Conservation (phyloP, 2,113 vertebrate species). For the Todiramphus chloris region DNA sequence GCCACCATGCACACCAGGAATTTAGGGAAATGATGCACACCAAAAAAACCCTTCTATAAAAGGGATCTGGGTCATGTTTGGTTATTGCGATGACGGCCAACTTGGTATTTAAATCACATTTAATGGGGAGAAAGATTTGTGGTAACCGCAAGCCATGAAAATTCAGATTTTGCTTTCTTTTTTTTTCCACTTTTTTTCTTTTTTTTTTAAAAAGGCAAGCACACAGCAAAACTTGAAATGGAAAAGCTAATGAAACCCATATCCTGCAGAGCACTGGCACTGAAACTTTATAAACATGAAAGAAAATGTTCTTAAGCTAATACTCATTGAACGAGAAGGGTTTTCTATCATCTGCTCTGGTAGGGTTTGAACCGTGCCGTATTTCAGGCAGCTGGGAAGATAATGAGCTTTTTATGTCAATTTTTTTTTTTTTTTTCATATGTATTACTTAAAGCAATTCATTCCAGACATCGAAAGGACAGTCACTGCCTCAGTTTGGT, state of each 20-base stretch:
- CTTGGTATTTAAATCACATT: constrained; percentile 66
- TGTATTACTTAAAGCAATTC: background rate
- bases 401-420: constrained; percentile 19
- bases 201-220: background rate
- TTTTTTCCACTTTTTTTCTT: background rate
- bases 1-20: background rate
- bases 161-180: constrained; percentile 23
- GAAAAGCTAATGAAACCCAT: constrained; percentile 52
- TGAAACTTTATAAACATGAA: background rate
- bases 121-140: constrained; percentile 62
- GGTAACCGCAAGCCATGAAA: constrained; percentile 68
- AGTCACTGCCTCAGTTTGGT: accelerated
- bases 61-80: constrained; percentile 55
- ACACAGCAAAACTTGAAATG: constrained; percentile 37
- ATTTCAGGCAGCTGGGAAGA: background rate
- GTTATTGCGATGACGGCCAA: constrained; percentile 56
- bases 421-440: background rate
- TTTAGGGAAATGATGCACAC: background rate
- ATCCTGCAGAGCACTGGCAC: background rate
- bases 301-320: background rate
- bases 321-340: background rate
- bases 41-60: constrained; percentile 18
- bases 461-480: background rate
- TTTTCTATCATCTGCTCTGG: background rate
- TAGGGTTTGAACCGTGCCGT: background rate